A percentile compares a stretch with the other conserved stretches of the same genome.
Evolutionary conservation across 2,113 vertebrate species (phyloP).

Genomic region (Coryphaenoides rupestris): DNA sequence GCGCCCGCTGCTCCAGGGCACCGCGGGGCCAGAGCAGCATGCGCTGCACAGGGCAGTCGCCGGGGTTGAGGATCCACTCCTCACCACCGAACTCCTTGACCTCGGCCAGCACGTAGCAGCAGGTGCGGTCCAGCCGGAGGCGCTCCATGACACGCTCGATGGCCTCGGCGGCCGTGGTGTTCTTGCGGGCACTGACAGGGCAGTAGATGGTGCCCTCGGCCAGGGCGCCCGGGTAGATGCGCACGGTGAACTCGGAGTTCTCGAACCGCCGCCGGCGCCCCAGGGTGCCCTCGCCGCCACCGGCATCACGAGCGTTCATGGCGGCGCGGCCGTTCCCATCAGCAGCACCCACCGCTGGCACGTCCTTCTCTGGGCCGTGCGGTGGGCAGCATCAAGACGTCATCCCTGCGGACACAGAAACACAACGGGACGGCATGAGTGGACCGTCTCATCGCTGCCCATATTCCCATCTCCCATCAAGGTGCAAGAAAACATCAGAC

Average conservation of each 20-base stretch:
- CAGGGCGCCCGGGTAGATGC: slow-evolving; percentile 90
- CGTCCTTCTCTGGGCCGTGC: slow-evolving; percentile 66
- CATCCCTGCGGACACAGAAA: slow-evolving; percentile 43
- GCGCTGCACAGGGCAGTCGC: slow-evolving; percentile 93
- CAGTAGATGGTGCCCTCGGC: slow-evolving; percentile 96
- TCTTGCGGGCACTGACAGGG: slow-evolving; percentile 88
- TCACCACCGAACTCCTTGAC: slow-evolving; percentile 98
- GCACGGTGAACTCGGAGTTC: slow-evolving; percentile 90
- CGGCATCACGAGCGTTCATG: slow-evolving; percentile 95
- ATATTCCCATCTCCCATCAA: too few species aligned
- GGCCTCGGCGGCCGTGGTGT: slow-evolving; percentile 91
- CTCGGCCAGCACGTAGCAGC: slow-evolving; percentile 93
- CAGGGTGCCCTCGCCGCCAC: slow-evolving; percentile 66
- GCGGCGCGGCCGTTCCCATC: slow-evolving; percentile 87
- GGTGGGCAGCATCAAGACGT: slow-evolving; percentile 74
- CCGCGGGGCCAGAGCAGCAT: slow-evolving; percentile 98
- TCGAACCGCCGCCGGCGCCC: slow-evolving; percentile 91
- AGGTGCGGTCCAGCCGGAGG: slow-evolving; percentile 87
- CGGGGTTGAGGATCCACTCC: slow-evolving; percentile 98
- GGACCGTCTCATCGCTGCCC: too few species aligned
- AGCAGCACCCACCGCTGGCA: slow-evolving; percentile 70
- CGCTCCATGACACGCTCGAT: slow-evolving; percentile 87
- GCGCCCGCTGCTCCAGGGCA: slow-evolving; percentile 86
- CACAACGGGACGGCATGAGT: not conserved
- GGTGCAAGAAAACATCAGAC: too few species aligned